Conservation (phyloP, 2,888 invertebrate species). For the Cenopis cana region DNA sequence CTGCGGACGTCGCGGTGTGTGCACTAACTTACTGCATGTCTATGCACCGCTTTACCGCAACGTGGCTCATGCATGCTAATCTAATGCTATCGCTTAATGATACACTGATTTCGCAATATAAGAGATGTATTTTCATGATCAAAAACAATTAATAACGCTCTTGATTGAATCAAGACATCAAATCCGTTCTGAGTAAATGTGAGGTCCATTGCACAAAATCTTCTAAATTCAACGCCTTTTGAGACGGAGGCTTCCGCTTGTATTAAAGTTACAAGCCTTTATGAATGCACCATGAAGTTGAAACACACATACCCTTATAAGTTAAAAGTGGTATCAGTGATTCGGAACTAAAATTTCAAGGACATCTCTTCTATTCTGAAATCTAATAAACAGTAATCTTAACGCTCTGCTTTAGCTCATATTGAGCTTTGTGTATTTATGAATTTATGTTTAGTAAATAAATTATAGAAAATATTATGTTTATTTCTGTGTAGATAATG, state of each 20-base stretch:
- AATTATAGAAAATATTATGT: background rate
- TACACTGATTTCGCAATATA: background rate
- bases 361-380: conserved; percentile 1
- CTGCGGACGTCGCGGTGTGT: conserved; percentile 12
- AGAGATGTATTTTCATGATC: background rate
- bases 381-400: background rate
- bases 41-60: background rate
- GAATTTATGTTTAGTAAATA: conserved; percentile 1
- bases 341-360: background rate
- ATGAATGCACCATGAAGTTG: background rate
- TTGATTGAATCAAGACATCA: too few relatives aligned
- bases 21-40: conserved; percentile 23
- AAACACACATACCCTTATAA: background rate
- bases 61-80: background rate
- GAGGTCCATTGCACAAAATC: too few relatives aligned
- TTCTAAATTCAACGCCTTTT: too few relatives aligned
- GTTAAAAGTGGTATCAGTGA: background rate
- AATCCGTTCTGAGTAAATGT: too few relatives aligned
- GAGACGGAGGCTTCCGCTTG: too few relatives aligned
- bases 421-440: background rate
- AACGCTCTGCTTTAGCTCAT: background rate
- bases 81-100: background rate
- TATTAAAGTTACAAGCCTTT: too few relatives aligned
- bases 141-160: background rate
- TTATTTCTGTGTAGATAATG: background rate